Base-by-base conservation (phyloP, 2,888 invertebrate species). In the Lithodes maja region DNA sequence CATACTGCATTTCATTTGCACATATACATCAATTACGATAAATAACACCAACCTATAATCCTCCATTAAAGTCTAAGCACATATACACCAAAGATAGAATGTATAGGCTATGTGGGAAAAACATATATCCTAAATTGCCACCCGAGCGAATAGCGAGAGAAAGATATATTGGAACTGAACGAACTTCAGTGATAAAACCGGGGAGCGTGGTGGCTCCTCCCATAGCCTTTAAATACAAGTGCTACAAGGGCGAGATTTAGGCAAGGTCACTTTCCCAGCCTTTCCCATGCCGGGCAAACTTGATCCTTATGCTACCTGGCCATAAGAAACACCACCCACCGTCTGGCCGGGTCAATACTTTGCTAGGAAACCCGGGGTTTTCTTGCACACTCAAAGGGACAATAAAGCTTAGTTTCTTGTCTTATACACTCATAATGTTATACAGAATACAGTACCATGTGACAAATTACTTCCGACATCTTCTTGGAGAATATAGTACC, bases 321-420 rank as follows among this genome's bases (percentile, higher is more conserved):
- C 71, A 71, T 71, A 71, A 12, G 71, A 12, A 33, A 12, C 71
- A 71, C 12, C 71, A 71, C 15, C 71, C 12, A 71, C 3, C 3
- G 71, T 17, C n/a, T 17, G n/a, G 71, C 15, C n/a, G 71, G 71
- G 71, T 71, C 71, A 71, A 71, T 71, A 71, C 71, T 71, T 33
- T 71, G 71, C 71, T n/a, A 71, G 71, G 71, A 71, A 12, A 71
- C 71, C 5, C 71, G n/a, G 17, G 71, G 12, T 71, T n/a, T 71
- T 71, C 15, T 61, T 12, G 68, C 68, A 61, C 68, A 61, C 15
- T 61, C 68, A 61, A 15, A 61, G 9, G 9, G 15, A 61, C 68
- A 61, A 15, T 61, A 12, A 33, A 33, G 33, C 33, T 33, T 33
- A 33, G 33, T 33, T 33, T 33, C 33, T 33, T 33, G 33, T 33